Evolutionary conservation across 2,888 invertebrate species (phyloP).

Genomic region (Argyresthia albistria): DNA sequence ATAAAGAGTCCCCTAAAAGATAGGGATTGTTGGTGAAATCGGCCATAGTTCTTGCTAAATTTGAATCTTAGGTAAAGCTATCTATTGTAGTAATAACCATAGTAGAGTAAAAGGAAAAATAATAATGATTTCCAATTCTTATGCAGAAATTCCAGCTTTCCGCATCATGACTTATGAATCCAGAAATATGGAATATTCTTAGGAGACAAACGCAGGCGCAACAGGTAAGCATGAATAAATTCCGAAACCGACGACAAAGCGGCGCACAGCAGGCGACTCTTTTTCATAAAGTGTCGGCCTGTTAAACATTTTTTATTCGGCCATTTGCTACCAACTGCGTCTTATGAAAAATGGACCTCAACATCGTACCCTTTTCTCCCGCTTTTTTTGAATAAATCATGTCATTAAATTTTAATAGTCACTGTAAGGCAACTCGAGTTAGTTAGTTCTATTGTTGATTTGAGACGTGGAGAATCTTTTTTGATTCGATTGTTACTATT

Average conservation of each 20-base stretch:
- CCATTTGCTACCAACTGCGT: slow-evolving; percentile 73
- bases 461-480: slow-evolving; percentile 51
- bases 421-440: slow-evolving; percentile 53
- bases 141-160: too few relatives aligned
- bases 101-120: too few relatives aligned
- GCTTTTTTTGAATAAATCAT: slow-evolving; percentile 67
- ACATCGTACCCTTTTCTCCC: slow-evolving; percentile 68
- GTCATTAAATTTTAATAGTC: slow-evolving; percentile 73
- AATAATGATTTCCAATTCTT: too few relatives aligned
- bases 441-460: slow-evolving; percentile 65
- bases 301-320: slow-evolving; percentile 69
- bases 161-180: slow-evolving; percentile 43
- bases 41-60: too few relatives aligned
- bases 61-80: too few relatives aligned
- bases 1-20: too few relatives aligned
- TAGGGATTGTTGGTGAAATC: too few relatives aligned
- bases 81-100: too few relatives aligned
- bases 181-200: slow-evolving; percentile 69
- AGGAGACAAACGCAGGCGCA: slow-evolving; percentile 62
- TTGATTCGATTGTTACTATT: slow-evolving; percentile 68
- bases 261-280: slow-evolving; percentile 51
- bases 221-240: slow-evolving; percentile 66
- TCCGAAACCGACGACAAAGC: slow-evolving; percentile 63
- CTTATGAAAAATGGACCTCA: slow-evolving; percentile 71
- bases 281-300: slow-evolving; percentile 70